These are phyloP conservation scores for Amphilophus citrinellus DNA, from an alignment of 2,113 vertebrate species.

Conservation along the genomic window DNA sequence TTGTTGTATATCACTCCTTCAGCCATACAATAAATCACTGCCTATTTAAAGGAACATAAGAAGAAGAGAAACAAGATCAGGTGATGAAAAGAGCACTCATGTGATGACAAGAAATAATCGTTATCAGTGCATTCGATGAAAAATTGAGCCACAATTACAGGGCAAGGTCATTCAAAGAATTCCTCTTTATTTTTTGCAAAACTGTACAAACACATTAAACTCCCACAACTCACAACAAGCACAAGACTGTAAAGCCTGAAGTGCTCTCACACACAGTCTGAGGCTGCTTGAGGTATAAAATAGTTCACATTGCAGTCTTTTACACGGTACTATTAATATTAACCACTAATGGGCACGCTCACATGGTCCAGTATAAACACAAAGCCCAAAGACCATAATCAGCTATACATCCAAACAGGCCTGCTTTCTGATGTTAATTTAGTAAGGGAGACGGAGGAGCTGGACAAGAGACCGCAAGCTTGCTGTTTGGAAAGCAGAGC, in stretches of 20 bases:
- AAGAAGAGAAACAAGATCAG: not conserved
- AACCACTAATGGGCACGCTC: conserved; percentile 42
- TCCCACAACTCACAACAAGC: not conserved
- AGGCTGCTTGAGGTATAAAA: conserved; percentile 26
- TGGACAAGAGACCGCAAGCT: conserved; percentile 27
- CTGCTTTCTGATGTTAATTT: conserved; percentile 59
- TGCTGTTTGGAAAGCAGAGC: conserved; percentile 44
- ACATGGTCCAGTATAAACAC: conserved; percentile 59
- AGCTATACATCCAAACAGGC: conserved; percentile 13
- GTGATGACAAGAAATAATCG: not conserved
- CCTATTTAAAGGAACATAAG: not conserved
- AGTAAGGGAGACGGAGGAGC: conserved; percentile 45
- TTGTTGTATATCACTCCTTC: not conserved
- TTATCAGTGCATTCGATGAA: not conserved
- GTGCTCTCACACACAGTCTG: not conserved
- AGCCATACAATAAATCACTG: not conserved
- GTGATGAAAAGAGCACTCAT: not conserved
- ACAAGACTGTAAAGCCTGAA: not conserved
- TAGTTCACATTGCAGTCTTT: conserved; percentile 35
- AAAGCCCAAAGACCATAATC: conserved; percentile 40
- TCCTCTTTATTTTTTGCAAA: conserved; percentile 16
- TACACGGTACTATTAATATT: conserved; percentile 31
- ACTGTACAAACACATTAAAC: conserved; percentile 12
- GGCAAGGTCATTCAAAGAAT: not conserved
- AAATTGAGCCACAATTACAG: not conserved